phyloP scores from a whole-genome alignment of 2,113 vertebrate genomes.

The Epinephelus fuscoguttatus region DNA sequence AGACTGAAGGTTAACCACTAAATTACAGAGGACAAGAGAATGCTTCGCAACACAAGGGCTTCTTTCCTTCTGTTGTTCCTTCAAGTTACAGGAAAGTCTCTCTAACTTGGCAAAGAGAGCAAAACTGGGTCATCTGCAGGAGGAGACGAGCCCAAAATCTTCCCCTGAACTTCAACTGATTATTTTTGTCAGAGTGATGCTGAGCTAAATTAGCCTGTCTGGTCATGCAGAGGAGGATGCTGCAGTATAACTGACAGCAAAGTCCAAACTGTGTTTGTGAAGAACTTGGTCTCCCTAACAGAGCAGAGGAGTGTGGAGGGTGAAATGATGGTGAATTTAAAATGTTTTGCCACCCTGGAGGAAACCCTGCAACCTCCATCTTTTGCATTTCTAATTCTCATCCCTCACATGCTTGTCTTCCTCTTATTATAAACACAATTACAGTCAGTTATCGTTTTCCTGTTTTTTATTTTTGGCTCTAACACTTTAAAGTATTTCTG shows the following conservation, averaged over 20 bases:
- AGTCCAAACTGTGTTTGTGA: too few relatives aligned
- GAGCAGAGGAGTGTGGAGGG: neutral
- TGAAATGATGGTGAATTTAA: too few relatives aligned
- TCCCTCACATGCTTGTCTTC: neutral
- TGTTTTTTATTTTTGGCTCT: neutral
- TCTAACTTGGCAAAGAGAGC: neutral
- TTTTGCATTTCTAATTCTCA: neutral
- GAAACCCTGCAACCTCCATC: neutral
- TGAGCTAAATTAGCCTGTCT: neutral
- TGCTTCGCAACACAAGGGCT: neutral
- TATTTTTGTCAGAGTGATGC: neutral
- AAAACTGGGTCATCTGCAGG: constrained; percentile 1
- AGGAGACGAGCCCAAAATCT: neutral
- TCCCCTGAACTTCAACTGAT: neutral
- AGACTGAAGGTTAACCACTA: too few relatives aligned
- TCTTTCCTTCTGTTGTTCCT: neutral
- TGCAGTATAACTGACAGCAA: neutral
- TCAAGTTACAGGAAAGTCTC: neutral
- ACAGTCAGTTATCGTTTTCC: neutral
- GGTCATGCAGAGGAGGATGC: neutral
- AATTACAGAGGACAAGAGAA: too few relatives aligned
- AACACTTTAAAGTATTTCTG: neutral
- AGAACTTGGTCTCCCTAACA: neutral
- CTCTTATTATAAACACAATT: neutral
- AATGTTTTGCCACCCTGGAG: constrained; percentile 2